Base-by-base conservation (phyloP, 2,113 vertebrate genomes). In the Chinchilla lanigera region DNA sequence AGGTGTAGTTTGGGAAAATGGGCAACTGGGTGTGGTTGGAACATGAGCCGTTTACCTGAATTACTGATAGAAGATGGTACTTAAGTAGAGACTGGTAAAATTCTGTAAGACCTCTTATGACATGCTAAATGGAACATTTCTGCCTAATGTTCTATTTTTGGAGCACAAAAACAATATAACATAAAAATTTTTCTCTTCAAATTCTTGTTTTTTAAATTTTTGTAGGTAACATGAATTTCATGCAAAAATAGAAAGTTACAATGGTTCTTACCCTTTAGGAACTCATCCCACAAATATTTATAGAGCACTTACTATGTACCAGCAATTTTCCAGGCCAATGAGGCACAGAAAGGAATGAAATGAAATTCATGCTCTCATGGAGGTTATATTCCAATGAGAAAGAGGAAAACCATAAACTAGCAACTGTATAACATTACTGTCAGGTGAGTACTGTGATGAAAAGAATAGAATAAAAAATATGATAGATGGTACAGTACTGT, bases 41-140 rank as follows among this genome's bases (percentile, higher is more conserved):
- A 30, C 7, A 22, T 10, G 28, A 33, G 13, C 17, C 13, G 0
- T 19, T 73, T 0, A 54, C 16, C 5, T 13, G 28, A 83, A 58
- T 38, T 69, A 38, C 54, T n/a, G 11, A 38, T 28, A 58, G 81
- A 33, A 38, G 28, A 14, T 0, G 11, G 58, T 17, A 47, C 38
- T n/a, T 7, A 65, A 30, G 16, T 33, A 12, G 35, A 41, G 41
- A 50, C 19, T 2, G 26, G 26, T 54, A 60, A 28, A 35, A 56
- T 65, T 28, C 47, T 0, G 0, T 14, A 13, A 16, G n/a, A 54
- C 47, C 11, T 84, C 12, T 7, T 8, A 20, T 41, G 4, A 28
- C 54, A 63, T 5, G 20, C 35, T 54, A 47, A 50, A 60, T 38
- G n/a, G n/a, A n/a, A n/a, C 38, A 24, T 24, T 75, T 75, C 10